Percentiles rank a stretch among this genome's conserved stretches.
These are phyloP conservation scores for Manduca sexta DNA, from an alignment of 1,140 invertebrate genomes.

Conservation along the genomic window DNA sequence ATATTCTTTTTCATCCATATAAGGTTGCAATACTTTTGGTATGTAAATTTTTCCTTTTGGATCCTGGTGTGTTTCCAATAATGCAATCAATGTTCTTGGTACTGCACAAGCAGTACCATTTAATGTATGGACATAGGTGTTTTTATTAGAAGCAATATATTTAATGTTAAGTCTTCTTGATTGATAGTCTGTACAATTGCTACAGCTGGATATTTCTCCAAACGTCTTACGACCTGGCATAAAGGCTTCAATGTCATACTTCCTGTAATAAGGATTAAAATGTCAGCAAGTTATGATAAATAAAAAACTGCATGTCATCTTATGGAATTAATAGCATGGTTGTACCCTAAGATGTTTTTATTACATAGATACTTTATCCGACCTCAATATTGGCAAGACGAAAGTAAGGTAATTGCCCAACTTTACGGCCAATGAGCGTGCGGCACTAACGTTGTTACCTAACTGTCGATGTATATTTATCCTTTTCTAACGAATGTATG, in stretches of 20 bases:
- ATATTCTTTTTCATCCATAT: conserved; percentile 53
- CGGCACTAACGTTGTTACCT: too few species aligned
- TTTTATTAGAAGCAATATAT: conserved; percentile 71
- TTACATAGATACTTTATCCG: too few species aligned
- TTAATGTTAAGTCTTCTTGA: conserved; percentile 88
- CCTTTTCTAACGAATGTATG: too few species aligned
- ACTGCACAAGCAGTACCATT: conserved; percentile 98
- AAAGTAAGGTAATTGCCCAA: too few species aligned
- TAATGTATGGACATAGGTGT: conserved; percentile 85
- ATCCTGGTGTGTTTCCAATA: conserved; percentile 89
- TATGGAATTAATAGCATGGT: too few species aligned
- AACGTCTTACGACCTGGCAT: conserved; percentile 89
- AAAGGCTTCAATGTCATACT: conserved; percentile 98
- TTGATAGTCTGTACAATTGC: conserved; percentile 98
- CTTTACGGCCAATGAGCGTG: too few species aligned
- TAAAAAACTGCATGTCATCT: too few species aligned
- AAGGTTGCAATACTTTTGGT: conserved; percentile 53
- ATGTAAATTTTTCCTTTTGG: conserved; percentile 61
- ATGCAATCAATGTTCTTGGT: conserved; percentile 90
- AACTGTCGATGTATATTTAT: too few species aligned
- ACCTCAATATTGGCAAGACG: too few species aligned
- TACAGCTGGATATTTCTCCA: conserved; percentile 97
- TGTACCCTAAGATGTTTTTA: too few species aligned
- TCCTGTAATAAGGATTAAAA: conserved; percentile 71
- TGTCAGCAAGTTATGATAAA: too few species aligned